A percentile compares a stretch with the other conserved stretches of the same genome.
Conservation (phyloP, 30 jellyfish, hydroid and myxozoan genomes). For the Chrysaora quinquecirrha region DNA sequence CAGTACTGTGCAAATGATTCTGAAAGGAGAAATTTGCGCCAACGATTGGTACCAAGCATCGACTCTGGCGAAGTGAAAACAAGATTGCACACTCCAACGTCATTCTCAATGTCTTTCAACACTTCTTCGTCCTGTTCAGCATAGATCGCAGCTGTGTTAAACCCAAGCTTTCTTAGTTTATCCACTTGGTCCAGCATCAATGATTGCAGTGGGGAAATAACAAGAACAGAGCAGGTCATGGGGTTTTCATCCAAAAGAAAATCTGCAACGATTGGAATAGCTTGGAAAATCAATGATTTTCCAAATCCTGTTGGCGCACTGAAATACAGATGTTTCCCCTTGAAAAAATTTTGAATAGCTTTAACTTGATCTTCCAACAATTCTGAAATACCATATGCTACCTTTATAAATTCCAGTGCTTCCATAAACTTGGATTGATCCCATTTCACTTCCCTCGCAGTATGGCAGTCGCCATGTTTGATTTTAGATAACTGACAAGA, state of each 20-base stretch:
- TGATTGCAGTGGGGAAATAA: not conserved
- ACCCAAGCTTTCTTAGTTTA: not conserved
- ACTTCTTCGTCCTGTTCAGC: not conserved
- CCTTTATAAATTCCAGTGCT: not conserved
- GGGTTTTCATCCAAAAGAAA: not conserved
- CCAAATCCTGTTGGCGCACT: not conserved
- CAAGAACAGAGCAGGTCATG: not conserved
- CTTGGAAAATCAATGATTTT: not conserved
- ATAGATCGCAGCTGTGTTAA: not conserved
- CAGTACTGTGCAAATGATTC: not conserved
- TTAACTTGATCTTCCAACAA: not conserved
- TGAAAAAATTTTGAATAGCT: not conserved
- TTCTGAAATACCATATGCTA: not conserved
- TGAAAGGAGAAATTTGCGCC: not conserved
- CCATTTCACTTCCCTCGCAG: not conserved
- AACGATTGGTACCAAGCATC: not conserved
- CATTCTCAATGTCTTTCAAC: not conserved
- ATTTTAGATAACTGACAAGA: not conserved
- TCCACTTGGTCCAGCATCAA: not conserved
- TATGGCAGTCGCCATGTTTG: not conserved
- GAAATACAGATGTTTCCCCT: not conserved
- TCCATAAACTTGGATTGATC: not conserved
- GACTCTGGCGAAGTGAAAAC: not conserved
- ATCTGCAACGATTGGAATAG: not conserved
- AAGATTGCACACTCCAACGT: not conserved